Percentiles rank a stretch among this genome's conserved stretches.
Conservation (phyloP, 2,888 invertebrate species). For the Perizoma flavofasciatum region DNA sequence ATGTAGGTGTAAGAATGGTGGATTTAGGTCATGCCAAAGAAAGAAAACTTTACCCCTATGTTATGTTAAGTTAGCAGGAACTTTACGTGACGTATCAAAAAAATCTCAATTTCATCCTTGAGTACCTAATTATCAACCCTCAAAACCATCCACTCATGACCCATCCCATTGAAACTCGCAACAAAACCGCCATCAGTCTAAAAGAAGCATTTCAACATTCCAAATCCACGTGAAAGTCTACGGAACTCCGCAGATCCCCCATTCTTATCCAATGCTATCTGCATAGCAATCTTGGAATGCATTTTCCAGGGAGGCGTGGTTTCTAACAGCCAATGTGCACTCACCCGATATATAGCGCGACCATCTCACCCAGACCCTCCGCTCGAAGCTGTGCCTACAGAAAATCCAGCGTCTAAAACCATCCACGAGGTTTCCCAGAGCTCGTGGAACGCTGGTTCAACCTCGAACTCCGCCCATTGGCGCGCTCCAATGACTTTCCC, state of each 20-base stretch:
- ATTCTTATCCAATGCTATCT: conserved; percentile 68
- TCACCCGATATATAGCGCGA: conserved; percentile 80
- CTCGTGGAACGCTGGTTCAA: conserved; percentile 56
- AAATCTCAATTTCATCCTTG: conserved; percentile 5
- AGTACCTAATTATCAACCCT: conserved; percentile 24
- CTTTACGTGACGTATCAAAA: neutral
- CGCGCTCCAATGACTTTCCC: conserved; percentile 71
- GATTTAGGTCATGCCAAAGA: no score
- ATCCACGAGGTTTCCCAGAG: conserved; percentile 59
- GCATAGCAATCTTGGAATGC: conserved; percentile 82
- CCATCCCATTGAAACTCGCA: conserved; percentile 36
- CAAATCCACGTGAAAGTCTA: conserved; percentile 48
- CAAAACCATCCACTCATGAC: conserved; percentile 20
- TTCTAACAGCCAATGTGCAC: conserved; percentile 81
- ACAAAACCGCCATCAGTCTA: conserved; percentile 55
- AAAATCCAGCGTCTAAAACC: conserved; percentile 50
- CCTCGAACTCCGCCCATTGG: conserved; percentile 70
- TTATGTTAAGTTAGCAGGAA: no score
- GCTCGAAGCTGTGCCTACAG: conserved; percentile 43
- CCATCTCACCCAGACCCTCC: conserved; percentile 54
- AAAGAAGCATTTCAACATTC: conserved; percentile 50
- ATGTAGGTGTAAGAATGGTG: no score
- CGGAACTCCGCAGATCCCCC: conserved; percentile 56
- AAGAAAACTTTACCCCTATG: no score
- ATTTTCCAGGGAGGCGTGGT: conserved; percentile 80